Conservation (phyloP, 2,113 vertebrate genomes). For the Pristiophorus japonicus region DNA sequence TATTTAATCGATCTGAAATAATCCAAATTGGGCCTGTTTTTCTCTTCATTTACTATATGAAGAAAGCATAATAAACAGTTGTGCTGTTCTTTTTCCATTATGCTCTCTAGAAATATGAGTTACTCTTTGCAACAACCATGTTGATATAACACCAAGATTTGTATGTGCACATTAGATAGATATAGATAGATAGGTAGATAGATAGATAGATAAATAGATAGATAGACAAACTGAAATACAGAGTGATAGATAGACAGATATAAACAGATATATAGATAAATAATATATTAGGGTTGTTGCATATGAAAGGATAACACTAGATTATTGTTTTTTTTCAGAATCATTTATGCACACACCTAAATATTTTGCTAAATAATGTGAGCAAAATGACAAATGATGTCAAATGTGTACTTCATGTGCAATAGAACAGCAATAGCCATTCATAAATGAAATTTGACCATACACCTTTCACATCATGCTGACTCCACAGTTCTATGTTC, state of each 20-base stretch:
- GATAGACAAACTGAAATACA: neutral
- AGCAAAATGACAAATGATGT: neutral
- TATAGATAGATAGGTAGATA: neutral
- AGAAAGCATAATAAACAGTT: neutral
- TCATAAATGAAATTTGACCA: neutral
- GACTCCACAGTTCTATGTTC: neutral
- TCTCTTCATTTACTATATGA: neutral
- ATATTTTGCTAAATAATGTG: neutral
- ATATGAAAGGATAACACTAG: neutral
- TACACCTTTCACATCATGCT: neutral
- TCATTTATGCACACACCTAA: neutral
- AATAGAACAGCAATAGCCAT: neutral
- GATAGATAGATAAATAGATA: neutral
- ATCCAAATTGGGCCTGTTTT: neutral
- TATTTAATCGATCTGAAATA: neutral
- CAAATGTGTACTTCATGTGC: neutral
- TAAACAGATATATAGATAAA: neutral
- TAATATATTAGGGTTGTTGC: neutral
- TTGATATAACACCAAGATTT: neutral
- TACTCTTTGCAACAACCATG: neutral
- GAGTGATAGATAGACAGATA: neutral
- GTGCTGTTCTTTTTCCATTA: neutral
- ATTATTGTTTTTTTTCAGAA: neutral
- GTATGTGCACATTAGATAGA: neutral
- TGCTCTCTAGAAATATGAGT: neutral